Base-by-base conservation (phyloP, 2,113 vertebrate genomes). In the Procavia capensis region DNA sequence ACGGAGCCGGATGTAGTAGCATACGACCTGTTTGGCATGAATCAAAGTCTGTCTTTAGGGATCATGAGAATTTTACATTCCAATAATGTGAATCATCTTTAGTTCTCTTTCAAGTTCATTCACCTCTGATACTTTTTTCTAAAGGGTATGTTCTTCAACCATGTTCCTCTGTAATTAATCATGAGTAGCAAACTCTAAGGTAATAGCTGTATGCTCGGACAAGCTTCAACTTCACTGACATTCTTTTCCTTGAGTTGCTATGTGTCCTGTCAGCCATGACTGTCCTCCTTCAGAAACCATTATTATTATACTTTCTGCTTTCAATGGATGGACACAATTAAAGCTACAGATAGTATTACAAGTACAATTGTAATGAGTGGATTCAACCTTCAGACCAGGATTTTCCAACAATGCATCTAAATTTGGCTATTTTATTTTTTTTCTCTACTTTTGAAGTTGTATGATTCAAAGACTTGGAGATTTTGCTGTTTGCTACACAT, bases 181-280 rank as follows among this genome's bases (percentile, higher is more conserved):
- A 97, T 75, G 61, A 96, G 45, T 90, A 63, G 92, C 54, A 92
- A 91, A 97, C 41, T 95, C 79, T 93, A 82, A 91, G 66, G 72
- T 93, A 96, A 96, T 92, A 72, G 45, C 39, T 88, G 61, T 96
- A 93, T 63, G 27, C 88, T 85, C 81, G 93, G 50, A 50, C 45
- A 88, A 61, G 34, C 45, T 95, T 97, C 90, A 82, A 79, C 50
- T 94, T 94, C 76, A 93, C 82, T 94, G 95, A 96, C 85, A 97
- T 90, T 97, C 88, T 92, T 96, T 97, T 96, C 85, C n/a, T n/a
- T 88, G 91, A 97, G 95, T 91, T 94, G 85, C 88, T 92, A 72
- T 92, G 78, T 85, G 45, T 85, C 91, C 78, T 93, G 88, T 85
- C 85, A 97, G 85, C 93, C 91, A 82, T 94, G 91, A 96, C 85